phyloP scores from a whole-genome alignment of 2,113 vertebrate species.

The Eretmochelys imbricata region DNA sequence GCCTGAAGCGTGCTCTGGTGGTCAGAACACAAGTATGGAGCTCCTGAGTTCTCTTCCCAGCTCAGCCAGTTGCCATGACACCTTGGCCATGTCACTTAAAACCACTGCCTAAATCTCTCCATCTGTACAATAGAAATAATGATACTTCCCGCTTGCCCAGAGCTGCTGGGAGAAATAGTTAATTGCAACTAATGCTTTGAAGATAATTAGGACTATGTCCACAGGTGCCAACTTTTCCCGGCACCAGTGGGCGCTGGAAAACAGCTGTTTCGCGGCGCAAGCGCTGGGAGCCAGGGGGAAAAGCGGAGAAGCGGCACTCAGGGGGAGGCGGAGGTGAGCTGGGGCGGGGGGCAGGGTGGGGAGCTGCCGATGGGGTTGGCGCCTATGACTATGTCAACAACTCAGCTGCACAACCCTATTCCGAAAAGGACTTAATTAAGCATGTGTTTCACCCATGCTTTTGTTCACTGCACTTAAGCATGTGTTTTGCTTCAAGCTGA shows the following conservation, averaged over 20 bases:
- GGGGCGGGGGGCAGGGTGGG: too few species aligned
- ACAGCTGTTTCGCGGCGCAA: too few species aligned
- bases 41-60: neutral
- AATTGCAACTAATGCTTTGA: neutral
- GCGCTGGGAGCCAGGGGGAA: too few species aligned
- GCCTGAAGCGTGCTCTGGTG: neutral
- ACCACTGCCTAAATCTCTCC: neutral
- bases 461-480: neutral
- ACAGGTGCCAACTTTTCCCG: too few species aligned
- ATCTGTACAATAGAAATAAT: neutral
- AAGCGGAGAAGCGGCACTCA: too few species aligned
- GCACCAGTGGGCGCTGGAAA: too few species aligned
- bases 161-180: neutral
- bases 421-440: neutral
- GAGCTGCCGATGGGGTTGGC: too few species aligned
- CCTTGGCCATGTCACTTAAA: neutral
- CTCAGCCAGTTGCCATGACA: neutral
- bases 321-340: too few species aligned
- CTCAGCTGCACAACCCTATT: neutral
- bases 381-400: neutral
- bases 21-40: neutral
- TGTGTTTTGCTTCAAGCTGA: neutral
- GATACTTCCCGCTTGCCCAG: neutral
- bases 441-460: neutral
- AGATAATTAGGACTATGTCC: neutral